A percentile compares a stretch with the other conserved stretches of the same genome.
Evolutionary conservation across 37 sponge, comb jelly and placozoan genomes (phyloP).

Genomic region (Halisarca cf. caerulea): DNA sequence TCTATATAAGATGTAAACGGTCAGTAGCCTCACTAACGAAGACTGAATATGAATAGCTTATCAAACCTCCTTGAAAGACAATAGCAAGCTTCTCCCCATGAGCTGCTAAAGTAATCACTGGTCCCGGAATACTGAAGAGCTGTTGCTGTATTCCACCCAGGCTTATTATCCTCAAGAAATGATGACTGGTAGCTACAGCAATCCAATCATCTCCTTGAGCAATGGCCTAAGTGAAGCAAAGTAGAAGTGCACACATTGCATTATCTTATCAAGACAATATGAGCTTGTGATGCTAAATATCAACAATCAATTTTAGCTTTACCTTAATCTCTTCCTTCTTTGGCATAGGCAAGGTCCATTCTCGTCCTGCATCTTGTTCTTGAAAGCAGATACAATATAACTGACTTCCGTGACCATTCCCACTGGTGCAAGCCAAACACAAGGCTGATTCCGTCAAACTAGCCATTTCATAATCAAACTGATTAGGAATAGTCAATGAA

Average conservation of each 20-base stretch:
- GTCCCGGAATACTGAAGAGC: constrained; percentile 64
- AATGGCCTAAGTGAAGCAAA: background rate
- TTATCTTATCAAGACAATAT: background rate
- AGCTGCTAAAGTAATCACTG: constrained; percentile 53
- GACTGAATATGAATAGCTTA: constrained; percentile 18
- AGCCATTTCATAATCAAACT: constrained; percentile 58
- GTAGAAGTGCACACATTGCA: background rate
- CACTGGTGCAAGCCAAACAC: constrained; percentile 49
- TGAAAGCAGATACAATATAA: constrained; percentile 71
- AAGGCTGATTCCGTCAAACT: constrained; percentile 53
- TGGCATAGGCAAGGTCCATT: constrained; percentile 69
- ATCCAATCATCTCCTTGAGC: constrained; percentile 71
- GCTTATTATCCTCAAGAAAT: constrained; percentile 52
- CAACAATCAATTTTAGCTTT: background rate
- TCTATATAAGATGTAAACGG: too few relatives aligned
- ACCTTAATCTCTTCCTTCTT: constrained; percentile 54
- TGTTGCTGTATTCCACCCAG: constrained; percentile 77
- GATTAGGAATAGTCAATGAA: constrained; percentile 70
- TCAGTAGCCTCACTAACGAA: too few relatives aligned
- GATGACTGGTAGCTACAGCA: constrained; percentile 71
- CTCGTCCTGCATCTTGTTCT: constrained; percentile 62
- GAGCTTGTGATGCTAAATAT: too few relatives aligned
- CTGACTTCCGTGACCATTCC: constrained; percentile 65
- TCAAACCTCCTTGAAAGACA: constrained; percentile 55
- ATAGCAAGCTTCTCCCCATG: constrained; percentile 46